Evolutionary conservation across 2,113 vertebrate genomes (phyloP).

Genomic region (Cervus canadensis): DNA sequence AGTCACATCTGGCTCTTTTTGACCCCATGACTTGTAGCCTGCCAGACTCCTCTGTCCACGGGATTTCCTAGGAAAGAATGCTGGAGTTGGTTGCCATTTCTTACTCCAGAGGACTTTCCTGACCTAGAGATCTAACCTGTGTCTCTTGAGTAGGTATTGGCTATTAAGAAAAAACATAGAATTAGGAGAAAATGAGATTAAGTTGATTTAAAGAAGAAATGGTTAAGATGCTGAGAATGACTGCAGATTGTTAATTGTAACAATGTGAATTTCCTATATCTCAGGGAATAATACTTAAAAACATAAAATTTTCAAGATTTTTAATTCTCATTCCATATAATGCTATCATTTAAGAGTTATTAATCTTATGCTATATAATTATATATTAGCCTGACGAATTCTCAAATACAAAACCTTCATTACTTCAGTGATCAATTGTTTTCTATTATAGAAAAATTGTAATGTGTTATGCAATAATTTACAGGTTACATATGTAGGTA

Average conservation of each 20-base stretch:
- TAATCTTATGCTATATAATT: background rate
- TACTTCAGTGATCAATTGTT: background rate
- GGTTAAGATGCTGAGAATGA: constrained; percentile 68
- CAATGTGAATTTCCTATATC: constrained; percentile 56
- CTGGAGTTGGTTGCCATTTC: background rate
- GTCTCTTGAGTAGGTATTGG: background rate
- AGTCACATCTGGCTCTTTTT: background rate
- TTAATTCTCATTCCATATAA: constrained; percentile 33
- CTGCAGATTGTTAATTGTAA: constrained; percentile 35
- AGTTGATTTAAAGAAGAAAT: constrained; percentile 71
- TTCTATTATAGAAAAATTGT: background rate
- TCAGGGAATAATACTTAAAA: constrained; percentile 22
- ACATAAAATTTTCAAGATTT: constrained; percentile 9
- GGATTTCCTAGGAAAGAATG: background rate
- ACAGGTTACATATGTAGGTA: background rate
- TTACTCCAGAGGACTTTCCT: background rate
- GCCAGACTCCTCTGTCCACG: background rate
- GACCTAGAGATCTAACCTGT: background rate
- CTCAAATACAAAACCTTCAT: background rate
- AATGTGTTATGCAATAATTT: background rate
- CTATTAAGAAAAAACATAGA: constrained; percentile 71
- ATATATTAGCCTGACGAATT: background rate
- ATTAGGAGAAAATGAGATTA: constrained; percentile 67
- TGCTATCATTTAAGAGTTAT: background rate
- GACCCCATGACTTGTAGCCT: background rate